Base-by-base conservation (phyloP, 2,113 vertebrate species). In the Myotis brandtii region DNA sequence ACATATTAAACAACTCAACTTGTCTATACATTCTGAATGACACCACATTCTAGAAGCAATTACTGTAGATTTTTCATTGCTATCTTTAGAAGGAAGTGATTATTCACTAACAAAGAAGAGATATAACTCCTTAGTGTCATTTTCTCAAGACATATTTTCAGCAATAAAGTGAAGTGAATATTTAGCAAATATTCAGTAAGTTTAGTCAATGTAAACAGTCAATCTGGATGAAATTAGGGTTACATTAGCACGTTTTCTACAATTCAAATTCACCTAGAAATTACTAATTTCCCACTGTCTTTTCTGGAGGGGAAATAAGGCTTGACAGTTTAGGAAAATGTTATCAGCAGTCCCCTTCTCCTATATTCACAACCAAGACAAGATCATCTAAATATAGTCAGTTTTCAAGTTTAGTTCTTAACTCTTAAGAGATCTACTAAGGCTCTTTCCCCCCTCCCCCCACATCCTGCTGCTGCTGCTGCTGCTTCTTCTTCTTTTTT, bases 21-120 rank as follows among this genome's bases (percentile, higher is more conserved):
- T 94, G 70, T 86, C 94, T 95, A 86, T 67, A 95, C 48, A 91
- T 89, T 95, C 46, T 89, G 92, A 92, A 93, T 96, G 88, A 94
- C 59, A 91, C 56, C 54, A 91, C 67, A 75, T 95, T 93, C 82
- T 70, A 96, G 40, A 94, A 92, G 87, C 62, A 97, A 92, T 95
- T 92, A 92, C 34, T 89, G 93, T 85, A 93, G 96, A 95, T 77
- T 95, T 96, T 95, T 92, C 87, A 88, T 50, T 92, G 77, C 40
- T 93, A 79, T 94, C 90, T 96, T 95, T 88, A 83, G 87, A 94
- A 91, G 77, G 50, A 96, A 95, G 64, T 93, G 77, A 95, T 95
- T 93, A 97, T 92, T 96, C 75, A 91, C 54, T 75, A 95, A 96
- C 52, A 93, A 89, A 94, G 81, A 94, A 88, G 83, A 97, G 77